Conservation (phyloP, 1,140 invertebrate species). For the Pemphigus obesinymphae region DNA sequence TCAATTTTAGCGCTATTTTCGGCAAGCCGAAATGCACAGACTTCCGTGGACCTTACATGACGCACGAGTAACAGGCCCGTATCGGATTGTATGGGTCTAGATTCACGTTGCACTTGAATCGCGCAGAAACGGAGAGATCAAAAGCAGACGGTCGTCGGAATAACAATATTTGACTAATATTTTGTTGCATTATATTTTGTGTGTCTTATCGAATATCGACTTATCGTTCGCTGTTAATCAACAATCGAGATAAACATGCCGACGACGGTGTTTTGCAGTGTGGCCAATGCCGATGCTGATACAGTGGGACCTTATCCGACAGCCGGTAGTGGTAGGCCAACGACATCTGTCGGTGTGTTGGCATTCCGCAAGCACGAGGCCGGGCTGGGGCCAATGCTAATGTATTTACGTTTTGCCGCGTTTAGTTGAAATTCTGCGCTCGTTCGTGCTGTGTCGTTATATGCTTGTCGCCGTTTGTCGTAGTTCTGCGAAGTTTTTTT, state of each 20-base stretch:
- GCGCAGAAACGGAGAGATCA: not conserved
- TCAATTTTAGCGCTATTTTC: not conserved
- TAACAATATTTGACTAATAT: no score
- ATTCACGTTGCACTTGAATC: not conserved
- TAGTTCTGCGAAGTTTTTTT: no score
- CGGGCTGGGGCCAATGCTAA: not conserved
- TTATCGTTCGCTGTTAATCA: slow-evolving; percentile 36
- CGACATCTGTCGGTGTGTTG: not conserved
- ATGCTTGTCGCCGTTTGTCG: not conserved
- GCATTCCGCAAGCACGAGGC: no score
- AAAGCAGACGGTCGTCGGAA: no score
- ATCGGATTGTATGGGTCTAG: not conserved
- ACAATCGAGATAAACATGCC: slow-evolving; percentile 20
- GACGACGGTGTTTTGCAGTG: not conserved
- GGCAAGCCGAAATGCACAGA: not conserved
- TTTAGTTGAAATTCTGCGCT: slow-evolving; percentile 8
- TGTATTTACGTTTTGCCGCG: not conserved
- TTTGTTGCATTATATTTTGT: no score
- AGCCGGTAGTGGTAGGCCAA: no score
- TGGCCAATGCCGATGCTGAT: not conserved
- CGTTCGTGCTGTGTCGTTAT: not conserved
- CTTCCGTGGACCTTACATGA: not conserved
- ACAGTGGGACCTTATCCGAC: not conserved
- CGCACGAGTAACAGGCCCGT: not conserved
- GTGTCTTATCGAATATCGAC: slow-evolving; percentile 24